Evolutionary conservation across 2,888 invertebrate genomes (phyloP), one percentile per base, ranked within the genome.

Genomic region (Heteromyza rotundicornis): DNA sequence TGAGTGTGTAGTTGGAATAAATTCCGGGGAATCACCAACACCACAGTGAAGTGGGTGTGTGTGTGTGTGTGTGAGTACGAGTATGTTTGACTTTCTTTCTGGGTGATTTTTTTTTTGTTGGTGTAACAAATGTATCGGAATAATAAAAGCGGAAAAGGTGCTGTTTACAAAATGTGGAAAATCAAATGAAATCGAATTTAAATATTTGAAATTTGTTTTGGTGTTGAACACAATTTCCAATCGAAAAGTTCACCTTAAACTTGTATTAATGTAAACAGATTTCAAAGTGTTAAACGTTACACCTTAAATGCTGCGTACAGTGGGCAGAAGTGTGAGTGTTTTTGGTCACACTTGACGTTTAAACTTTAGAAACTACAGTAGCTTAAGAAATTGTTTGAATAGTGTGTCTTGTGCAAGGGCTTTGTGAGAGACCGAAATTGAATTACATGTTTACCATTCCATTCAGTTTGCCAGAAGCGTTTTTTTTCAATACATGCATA

Each of bases 121-220:
- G 20, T 19, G 3, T 52, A 52, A n/a, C 52, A 52, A 52, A 52
- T 52, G 52, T 52, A 52, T 52, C n/a, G 52, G 52, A 52, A 52
- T 52, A 52, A 52, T 52, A 52, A 24, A 52, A 52, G 32, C 24
- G 52, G 17, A 8, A 52, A 52, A n/a, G 23, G 16, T 24, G 52
- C n/a, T 52, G 24, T 52, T 52, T 52, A 52, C 52, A 52, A 24
- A n/a, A 52, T 52, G 52, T 52, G 10, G 52, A 14, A n/a, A 52
- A 24, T 52, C 24, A 52, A 52, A 52, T 52, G 52, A 52, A 52
- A 52, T 52, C 52, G 52, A 22, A 52, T 52, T 52, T 52, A 52
- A 52, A 52, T 52, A 52, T 52, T 52, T 52, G 52, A 24, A 50
- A 52, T 52, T 52, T 16, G 24, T n/a, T 52, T 52, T 52, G 27